Base-by-base conservation (phyloP, 2,797 vertebrate species). In the Acipenser ruthenus region DNA sequence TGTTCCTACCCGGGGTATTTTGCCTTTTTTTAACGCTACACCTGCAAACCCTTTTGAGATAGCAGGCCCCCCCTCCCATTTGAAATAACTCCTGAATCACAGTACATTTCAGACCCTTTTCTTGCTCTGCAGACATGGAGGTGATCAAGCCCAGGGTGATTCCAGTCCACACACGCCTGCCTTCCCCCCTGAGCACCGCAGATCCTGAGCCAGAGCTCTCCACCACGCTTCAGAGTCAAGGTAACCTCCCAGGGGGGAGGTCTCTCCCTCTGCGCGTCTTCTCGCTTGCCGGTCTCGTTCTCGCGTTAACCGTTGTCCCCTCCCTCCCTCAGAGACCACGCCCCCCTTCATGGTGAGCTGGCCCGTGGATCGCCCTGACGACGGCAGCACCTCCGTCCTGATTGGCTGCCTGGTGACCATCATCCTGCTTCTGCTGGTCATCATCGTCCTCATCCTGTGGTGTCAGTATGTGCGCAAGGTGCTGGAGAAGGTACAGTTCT, bases 371-470 rank as follows among this genome's bases (percentile, higher is more conserved):
- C 72, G 78, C 0, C 72, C 81, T 1, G 90, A 90, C 0, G 86
- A 89, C 47, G 80, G 82, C 49, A 93, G 79, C 66, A 91, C 92
- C 1, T 90, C 94, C 50, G 69, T 93, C 67, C 86, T 96, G 1
- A 93, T 96, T 71, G 91, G 93, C 79, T 95, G 93, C 78, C 86
- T 96, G 69, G 93, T 96, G 74, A 92, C 92, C 71, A 95, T 96
- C 78, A 96, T 96, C 74, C 89, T 96, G 10, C 85, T 96, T 50
- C 80, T 96, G 60, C 82, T 96, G 70, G 74, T 94, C 76, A 87
- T 95, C 73, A 96, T 96, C 79, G 82, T 94, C 69, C 83, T 94
- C 71, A 96, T 96, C 79, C 89, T 96, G 58, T 94, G 92, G 93
- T 94, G 92, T 58, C 94, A 96, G 58, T 94, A 93, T 0, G 91